Evolutionary conservation across 2,113 vertebrate species (phyloP).

Genomic region (Trichomycterus rosablanca): DNA sequence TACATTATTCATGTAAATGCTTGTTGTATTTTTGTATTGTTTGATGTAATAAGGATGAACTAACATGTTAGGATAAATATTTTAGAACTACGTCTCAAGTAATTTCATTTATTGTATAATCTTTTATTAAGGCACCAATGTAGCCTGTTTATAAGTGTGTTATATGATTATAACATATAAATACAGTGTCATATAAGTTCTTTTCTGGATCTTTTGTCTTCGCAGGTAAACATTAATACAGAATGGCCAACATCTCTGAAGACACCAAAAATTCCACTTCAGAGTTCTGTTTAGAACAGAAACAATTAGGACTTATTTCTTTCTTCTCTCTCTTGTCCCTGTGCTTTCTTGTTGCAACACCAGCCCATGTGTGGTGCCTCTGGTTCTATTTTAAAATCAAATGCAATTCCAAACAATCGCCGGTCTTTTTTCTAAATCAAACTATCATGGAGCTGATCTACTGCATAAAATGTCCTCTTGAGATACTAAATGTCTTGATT

Average conservation of each 20-base stretch:
- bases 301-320: neutral
- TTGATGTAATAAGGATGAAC: no score
- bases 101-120: no score
- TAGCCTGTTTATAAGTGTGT: no score
- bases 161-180: no score
- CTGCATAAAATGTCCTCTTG: neutral
- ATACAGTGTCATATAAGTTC: no score
- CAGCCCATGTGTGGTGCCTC: constrained; percentile 21
- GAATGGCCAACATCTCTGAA: neutral
- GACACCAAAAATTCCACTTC: neutral
- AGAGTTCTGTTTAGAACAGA: neutral
- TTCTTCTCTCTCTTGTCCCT: neutral
- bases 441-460: constrained; percentile 26
- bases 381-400: constrained; percentile 1
- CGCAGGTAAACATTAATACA: no score
- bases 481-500: neutral
- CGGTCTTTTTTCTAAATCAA: constrained; percentile 21
- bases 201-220: no score
- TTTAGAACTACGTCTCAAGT: no score
- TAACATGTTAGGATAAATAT: no score
- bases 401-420: constrained; percentile 14
- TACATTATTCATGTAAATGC: no score
- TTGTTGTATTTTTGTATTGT: no score
- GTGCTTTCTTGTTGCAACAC: constrained; percentile 10
- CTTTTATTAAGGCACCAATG: no score